These are phyloP conservation scores for Pterophyllum scalare DNA, from an alignment of 2,113 vertebrate genomes.

Conservation along the genomic window DNA sequence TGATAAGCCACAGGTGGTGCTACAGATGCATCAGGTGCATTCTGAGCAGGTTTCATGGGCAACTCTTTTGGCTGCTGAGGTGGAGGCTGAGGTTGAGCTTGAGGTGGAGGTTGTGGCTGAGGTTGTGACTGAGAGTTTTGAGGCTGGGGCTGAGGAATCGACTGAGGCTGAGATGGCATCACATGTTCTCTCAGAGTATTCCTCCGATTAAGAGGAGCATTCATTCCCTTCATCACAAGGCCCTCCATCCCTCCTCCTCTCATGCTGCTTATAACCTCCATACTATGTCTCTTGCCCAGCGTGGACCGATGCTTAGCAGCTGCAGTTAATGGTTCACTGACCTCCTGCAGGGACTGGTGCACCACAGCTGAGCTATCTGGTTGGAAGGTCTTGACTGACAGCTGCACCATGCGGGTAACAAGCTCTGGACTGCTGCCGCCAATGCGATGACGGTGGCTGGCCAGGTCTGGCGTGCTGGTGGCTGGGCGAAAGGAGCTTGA, in stretches of 20 bases:
- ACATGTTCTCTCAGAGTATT: constrained; percentile 91
- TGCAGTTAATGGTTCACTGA: constrained; percentile 88
- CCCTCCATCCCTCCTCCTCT: constrained; percentile 87
- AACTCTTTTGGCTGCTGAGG: constrained; percentile 72
- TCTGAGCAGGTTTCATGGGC: constrained; percentile 69
- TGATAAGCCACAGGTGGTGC: constrained; percentile 77
- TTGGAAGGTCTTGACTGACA: constrained; percentile 96
- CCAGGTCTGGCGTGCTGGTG: constrained; percentile 95
- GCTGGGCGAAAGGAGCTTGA: constrained; percentile 88
- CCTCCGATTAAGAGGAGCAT: constrained; percentile 86
- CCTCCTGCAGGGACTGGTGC: constrained; percentile 93
- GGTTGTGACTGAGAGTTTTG: constrained; percentile 70
- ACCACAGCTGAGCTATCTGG: constrained; percentile 94
- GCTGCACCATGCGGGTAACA: constrained; percentile 94
- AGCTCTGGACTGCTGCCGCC: constrained; percentile 94
- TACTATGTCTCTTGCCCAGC: constrained; percentile 90
- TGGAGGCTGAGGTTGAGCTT: constrained; percentile 57
- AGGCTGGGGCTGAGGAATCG: constrained; percentile 52
- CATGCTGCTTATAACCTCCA: constrained; percentile 94
- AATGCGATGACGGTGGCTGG: constrained; percentile 91
- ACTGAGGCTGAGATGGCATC: constrained; percentile 70
- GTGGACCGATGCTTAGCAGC: constrained; percentile 85
- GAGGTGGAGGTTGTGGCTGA: constrained; percentile 44
- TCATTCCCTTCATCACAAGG: constrained; percentile 86
- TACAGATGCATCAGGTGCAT: constrained; percentile 71